Evolutionary conservation across 2,797 vertebrate genomes (phyloP).

Genomic region (Botia kubotai): DNA sequence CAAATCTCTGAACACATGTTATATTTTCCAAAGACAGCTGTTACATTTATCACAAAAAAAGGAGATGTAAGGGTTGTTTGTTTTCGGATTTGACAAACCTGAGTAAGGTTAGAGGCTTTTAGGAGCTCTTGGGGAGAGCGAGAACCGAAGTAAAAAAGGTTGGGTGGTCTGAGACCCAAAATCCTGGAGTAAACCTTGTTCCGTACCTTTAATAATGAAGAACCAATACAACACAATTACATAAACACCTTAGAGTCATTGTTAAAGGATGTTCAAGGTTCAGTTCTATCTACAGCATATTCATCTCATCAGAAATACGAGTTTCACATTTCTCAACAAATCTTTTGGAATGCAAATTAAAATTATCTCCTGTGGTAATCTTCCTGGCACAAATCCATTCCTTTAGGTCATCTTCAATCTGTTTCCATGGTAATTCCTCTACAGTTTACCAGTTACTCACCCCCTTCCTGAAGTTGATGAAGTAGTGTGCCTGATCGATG

Average conservation of each 20-base stretch:
- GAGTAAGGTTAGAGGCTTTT: conserved; percentile 92
- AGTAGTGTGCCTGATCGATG: conserved; percentile 96
- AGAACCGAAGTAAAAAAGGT: conserved; percentile 89
- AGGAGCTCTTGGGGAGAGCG: conserved; percentile 95
- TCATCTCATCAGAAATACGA: too few species aligned
- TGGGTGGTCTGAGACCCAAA: conserved; percentile 86
- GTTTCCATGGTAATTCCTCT: too few species aligned
- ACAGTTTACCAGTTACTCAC: conserved; percentile 56
- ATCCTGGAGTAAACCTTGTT: conserved; percentile 95
- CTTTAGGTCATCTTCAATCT: background rate
- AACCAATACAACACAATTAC: background rate
- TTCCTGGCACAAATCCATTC: background rate
- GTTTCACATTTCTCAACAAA: too few species aligned
- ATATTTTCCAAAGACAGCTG: background rate
- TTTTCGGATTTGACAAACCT: conserved; percentile 74
- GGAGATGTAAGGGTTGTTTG: background rate
- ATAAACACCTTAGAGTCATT: background rate
- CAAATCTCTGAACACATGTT: too few species aligned
- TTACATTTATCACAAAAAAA: background rate
- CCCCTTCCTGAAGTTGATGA: conserved; percentile 96
- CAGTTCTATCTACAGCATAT: conserved; percentile 11
- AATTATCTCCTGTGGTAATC: too few species aligned
- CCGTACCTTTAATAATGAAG: conserved; percentile 77
- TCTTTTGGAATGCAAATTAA: too few species aligned
- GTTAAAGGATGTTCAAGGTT: background rate